Evolutionary conservation across 2,797 vertebrate genomes (phyloP), one percentile per base, ranked within the genome.

Genomic region (Pampus argenteus): DNA sequence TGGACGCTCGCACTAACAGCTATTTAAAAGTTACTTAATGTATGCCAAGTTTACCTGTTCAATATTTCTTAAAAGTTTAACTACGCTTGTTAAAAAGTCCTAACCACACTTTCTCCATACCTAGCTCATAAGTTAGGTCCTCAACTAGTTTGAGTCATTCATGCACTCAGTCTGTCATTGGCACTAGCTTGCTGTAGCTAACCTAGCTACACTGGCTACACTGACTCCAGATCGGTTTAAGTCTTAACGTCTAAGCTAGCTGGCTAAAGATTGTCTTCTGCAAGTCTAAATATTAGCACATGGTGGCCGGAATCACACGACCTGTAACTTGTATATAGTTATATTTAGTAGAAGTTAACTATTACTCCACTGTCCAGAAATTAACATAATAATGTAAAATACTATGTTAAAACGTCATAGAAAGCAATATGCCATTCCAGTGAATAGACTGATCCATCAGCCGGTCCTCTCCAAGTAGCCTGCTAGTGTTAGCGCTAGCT

Each of bases 401-500:
- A 18, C 2, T 5, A 50, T 13, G 5, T 36, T 14, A 23, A 54
- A 55, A 28, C 26, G 1, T 13, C 3, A 59, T 20, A 22, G 14
- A 42, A 22, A 62, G 31, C 44, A 49, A 17, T 13, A 59, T 31
- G 28, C 6, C 17, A 18, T 14, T 74, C 74, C 84, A 88, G 82
- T 52, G 48, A 74, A 72, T 80, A 88, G 81, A 81, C 84, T 54
- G 59, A 71, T 81, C 67, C 76, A 69, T 62, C 20, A 81, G 75
- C 80, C 17, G 47, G 66, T 72, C 26, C 9, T 11, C 47, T 75
- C 50, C 42, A 50, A 69, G 31, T 54, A 73, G 42, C 36, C 22
- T 42, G 86, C 87, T 89, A 84, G 59, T 38, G 66, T 76, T 90
- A 89, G 84, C 86, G 15, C 42, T 83, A 91, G 88, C 86, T 10